These are phyloP conservation scores for Zonotrichia leucophrys DNA, from an alignment of 2,113 vertebrate genomes.

Conservation along the genomic window DNA sequence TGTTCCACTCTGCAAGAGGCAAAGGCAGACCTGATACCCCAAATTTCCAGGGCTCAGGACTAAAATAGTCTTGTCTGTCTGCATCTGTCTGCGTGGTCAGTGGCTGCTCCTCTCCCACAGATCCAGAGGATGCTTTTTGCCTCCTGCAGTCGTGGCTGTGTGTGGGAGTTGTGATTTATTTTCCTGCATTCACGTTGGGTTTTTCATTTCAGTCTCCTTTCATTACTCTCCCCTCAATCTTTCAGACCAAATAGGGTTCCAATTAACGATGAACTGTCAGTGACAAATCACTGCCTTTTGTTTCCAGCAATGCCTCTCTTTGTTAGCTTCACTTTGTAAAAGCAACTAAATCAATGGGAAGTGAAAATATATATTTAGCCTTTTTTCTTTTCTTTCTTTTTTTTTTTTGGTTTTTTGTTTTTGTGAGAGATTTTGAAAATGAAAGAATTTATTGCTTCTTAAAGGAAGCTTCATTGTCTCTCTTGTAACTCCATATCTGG, in stretches of 20 bases:
- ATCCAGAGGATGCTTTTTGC: neutral
- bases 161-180: neutral
- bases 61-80: slow-evolving; percentile 27
- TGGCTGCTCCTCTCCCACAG: neutral
- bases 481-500: neutral
- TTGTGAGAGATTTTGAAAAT: neutral
- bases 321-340: slow-evolving; percentile 10
- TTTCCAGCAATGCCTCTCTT: slow-evolving; percentile 8
- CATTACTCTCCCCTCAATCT: neutral
- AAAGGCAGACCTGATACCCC: neutral
- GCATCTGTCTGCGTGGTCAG: neutral
- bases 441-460: neutral
- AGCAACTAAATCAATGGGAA: neutral
- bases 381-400: no score
- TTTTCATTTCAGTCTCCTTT: neutral
- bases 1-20: neutral
- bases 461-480: neutral
- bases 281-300: slow-evolving; percentile 22
- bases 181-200: neutral
- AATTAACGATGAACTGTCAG: slow-evolving; percentile 2
- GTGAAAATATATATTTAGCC: neutral
- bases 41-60: neutral
- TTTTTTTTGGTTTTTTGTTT: no score
- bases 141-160: neutral
- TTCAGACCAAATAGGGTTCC: neutral